phyloP scores from a whole-genome alignment of 2,888 invertebrate species.

The Troides helena region DNA sequence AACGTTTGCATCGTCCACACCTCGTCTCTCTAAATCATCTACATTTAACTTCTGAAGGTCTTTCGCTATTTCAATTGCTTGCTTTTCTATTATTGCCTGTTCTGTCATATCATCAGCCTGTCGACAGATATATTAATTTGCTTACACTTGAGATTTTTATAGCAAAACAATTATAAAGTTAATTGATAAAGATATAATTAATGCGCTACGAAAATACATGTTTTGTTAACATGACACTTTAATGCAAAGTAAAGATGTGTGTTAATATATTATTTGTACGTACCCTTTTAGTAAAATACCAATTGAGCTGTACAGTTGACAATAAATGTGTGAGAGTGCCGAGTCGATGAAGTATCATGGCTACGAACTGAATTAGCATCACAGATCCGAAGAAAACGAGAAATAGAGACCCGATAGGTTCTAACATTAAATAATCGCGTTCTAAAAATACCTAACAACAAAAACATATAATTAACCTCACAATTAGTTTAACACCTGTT shows the following conservation, averaged over 20 bases:
- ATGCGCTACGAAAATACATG: no score
- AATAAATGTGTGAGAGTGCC: slow-evolving; percentile 97
- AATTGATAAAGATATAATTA: no score
- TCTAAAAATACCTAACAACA: slow-evolving; percentile 75
- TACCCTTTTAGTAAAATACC: slow-evolving; percentile 89
- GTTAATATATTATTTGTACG: slow-evolving; percentile 32
- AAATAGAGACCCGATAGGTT: slow-evolving; percentile 97
- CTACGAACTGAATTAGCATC: slow-evolving; percentile 95
- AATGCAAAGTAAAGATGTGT: no score
- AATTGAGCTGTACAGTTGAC: slow-evolving; percentile 93
- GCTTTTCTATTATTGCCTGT: slow-evolving; percentile 90
- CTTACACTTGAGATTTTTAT: background rate
- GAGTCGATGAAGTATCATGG: slow-evolving; percentile 98
- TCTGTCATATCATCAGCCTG: slow-evolving; percentile 90
- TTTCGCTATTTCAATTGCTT: slow-evolving; percentile 94
- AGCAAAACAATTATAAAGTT: no score
- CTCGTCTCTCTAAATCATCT: slow-evolving; percentile 88
- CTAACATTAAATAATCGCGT: slow-evolving; percentile 93
- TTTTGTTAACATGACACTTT: no score
- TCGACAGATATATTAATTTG: slow-evolving; percentile 1
- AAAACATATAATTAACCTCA: no score
- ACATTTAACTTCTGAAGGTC: slow-evolving; percentile 91
- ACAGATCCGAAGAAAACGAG: slow-evolving; percentile 97
- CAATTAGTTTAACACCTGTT: no score
- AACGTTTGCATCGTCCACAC: slow-evolving; percentile 85